Conservation (phyloP, 2,797 vertebrate genomes). For the Bradypodion ventrale region DNA sequence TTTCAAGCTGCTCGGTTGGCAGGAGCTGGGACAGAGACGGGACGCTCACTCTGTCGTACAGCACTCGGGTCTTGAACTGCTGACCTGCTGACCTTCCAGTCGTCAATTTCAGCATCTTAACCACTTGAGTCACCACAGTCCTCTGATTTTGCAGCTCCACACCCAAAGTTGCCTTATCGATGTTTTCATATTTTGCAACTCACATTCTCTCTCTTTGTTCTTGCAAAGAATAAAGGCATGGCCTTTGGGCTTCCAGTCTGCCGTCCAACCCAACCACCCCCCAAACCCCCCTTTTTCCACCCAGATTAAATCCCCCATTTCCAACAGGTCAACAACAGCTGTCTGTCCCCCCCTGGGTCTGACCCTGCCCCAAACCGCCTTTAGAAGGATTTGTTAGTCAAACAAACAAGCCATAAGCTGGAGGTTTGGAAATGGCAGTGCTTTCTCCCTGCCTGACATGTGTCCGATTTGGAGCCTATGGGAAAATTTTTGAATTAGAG, state of each 20-base stretch:
- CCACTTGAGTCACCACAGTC: no score
- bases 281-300: background rate
- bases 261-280: background rate
- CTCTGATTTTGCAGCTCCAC: no score
- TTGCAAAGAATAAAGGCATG: no score
- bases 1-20: no score
- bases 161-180: no score
- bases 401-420: background rate
- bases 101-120: no score
- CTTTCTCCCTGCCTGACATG: background rate
- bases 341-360: background rate
- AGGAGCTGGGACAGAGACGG: no score
- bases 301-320: slow-evolving; percentile 13
- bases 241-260: background rate
- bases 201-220: no score
- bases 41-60: no score
- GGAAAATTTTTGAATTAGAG: background rate
- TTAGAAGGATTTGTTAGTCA: slow-evolving; percentile 38
- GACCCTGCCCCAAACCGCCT: background rate
- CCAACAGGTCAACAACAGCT: slow-evolving; percentile 3
- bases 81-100: no score
- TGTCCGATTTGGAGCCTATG: background rate
- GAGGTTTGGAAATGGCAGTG: background rate
- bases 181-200: no score
- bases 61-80: no score